These are phyloP conservation scores for Idaea dimidiata DNA, from an alignment of 2,888 invertebrate species.

Conservation along the genomic window DNA sequence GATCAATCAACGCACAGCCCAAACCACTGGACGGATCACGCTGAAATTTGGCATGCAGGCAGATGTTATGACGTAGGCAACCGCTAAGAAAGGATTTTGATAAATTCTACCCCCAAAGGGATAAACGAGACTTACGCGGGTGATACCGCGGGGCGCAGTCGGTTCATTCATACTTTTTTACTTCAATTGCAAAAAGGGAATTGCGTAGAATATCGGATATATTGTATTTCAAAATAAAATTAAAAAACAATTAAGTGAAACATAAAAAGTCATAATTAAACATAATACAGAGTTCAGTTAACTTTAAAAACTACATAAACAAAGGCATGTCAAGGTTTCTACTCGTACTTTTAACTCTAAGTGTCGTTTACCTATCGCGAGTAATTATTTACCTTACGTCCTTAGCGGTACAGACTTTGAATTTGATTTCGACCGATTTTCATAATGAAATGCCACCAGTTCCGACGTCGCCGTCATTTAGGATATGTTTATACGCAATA, in stretches of 20 bases:
- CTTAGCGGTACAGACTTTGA: not conserved
- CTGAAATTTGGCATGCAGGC: no score
- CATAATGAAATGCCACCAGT: not conserved
- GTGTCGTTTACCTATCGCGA: not conserved
- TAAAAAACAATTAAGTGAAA: not conserved
- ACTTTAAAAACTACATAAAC: slow-evolving; percentile 10
- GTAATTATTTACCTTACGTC: not conserved
- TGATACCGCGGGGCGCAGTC: no score
- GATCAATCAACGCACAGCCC: no score
- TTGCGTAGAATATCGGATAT: no score
- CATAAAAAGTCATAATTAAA: not conserved
- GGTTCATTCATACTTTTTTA: no score
- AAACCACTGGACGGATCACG: no score
- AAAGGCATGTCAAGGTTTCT: slow-evolving; percentile 23
- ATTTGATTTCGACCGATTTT: no score
- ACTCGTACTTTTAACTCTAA: not conserved
- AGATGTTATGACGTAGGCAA: no score
- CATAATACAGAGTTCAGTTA: not conserved
- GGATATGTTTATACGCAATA: not conserved
- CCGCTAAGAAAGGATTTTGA: no score
- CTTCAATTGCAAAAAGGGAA: no score
- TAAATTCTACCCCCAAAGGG: no score
- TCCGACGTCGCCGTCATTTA: not conserved
- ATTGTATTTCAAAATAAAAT: not conserved
- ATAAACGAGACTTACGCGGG: no score